These are phyloP conservation scores for Carassius auratus DNA, from an alignment of 2,113 vertebrate genomes.

Conservation along the genomic window DNA sequence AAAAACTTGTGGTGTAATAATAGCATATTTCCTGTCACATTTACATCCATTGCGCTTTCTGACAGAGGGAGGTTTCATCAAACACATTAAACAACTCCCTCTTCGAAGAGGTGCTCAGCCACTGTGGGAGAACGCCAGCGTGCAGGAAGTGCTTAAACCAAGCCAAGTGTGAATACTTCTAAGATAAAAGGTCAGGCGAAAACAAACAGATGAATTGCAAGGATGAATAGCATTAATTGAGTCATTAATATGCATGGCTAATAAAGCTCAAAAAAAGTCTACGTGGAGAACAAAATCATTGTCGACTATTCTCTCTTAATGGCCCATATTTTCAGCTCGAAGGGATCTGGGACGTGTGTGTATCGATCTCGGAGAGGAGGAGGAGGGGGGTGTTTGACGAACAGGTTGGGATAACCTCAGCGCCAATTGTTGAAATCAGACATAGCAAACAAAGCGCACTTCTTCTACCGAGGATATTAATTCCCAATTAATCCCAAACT, in stretches of 20 bases:
- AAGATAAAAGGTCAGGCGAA: constrained; percentile 85
- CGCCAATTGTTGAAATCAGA: constrained; percentile 78
- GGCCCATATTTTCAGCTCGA: constrained; percentile 81
- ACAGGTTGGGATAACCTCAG: constrained; percentile 77
- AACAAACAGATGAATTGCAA: constrained; percentile 87
- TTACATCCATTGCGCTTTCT: constrained; percentile 70
- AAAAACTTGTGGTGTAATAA: constrained; percentile 73
- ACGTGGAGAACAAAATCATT: constrained; percentile 71
- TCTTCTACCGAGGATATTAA: constrained; percentile 83
- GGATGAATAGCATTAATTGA: constrained; percentile 89
- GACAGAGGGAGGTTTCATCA: constrained; percentile 63
- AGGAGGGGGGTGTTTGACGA: constrained; percentile 63
- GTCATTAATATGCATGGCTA: constrained; percentile 87
- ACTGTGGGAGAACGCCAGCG: constrained; percentile 73
- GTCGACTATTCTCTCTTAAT: constrained; percentile 77
- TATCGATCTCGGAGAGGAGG: constrained; percentile 71
- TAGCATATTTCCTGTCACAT: constrained; percentile 75
- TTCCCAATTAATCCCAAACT: constrained; percentile 84
- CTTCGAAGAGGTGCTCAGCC: constrained; percentile 64
- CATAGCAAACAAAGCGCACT: constrained; percentile 82
- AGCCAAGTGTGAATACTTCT: constrained; percentile 81
- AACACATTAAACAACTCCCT: constrained; percentile 69
- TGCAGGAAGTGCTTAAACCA: constrained; percentile 82
- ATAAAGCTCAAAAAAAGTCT: constrained; percentile 82
- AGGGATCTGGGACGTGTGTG: constrained; percentile 73